Evolutionary conservation across 64 coral and sea anemone genomes (phyloP).

Genomic region (Astreopora myriophthalma): DNA sequence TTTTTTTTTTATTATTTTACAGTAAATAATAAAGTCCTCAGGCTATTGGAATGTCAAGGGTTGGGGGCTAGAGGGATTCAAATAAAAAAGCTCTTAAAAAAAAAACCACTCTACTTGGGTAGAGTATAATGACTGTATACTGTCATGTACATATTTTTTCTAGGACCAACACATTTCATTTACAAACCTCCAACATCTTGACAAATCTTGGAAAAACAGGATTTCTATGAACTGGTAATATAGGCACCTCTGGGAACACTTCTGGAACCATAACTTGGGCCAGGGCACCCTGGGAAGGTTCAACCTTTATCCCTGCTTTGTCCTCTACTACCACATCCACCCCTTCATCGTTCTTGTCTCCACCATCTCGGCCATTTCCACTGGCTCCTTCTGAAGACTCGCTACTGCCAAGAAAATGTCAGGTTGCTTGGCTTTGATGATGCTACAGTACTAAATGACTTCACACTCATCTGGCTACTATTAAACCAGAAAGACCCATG

Average conservation of each 20-base stretch:
- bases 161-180: background rate
- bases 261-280: conserved; percentile 89
- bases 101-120: no score
- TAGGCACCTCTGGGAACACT: conserved; percentile 93
- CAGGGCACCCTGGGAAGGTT: conserved; percentile 66
- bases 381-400: conserved; percentile 60
- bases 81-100: no score
- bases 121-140: no score
- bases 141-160: background rate
- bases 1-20: no score
- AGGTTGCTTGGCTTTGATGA: background rate
- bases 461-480: no score
- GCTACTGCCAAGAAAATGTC: conserved; percentile 5
- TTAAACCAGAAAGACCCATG: no score
- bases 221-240: conserved; percentile 94
- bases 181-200: conserved; percentile 96
- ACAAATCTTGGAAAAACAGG: conserved; percentile 99
- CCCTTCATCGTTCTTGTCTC: conserved; percentile 65
- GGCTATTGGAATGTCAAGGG: no score
- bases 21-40: no score
- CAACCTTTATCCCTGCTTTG: conserved; percentile 62
- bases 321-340: conserved; percentile 90
- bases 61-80: no score
- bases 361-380: conserved; percentile 64
- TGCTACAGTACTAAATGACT: no score